phyloP scores from a whole-genome alignment of 2,113 vertebrate species.

The Desmodus rotundus region DNA sequence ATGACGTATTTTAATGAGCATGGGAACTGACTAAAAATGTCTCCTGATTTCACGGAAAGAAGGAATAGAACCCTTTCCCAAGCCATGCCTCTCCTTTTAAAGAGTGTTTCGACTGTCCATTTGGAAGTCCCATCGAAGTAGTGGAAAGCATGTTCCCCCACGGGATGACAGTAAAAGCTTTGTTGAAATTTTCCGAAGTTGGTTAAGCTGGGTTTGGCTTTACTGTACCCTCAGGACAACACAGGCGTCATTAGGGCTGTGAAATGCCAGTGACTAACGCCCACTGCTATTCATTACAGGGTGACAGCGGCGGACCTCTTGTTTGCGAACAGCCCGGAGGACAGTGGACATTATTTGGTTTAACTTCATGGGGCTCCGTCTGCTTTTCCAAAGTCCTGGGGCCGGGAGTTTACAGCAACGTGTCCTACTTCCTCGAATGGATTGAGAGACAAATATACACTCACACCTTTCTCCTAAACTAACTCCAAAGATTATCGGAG shows the following conservation, averaged over 20 bases:
- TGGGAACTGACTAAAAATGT: neutral
- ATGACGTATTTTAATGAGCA: neutral
- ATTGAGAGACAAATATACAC: constrained; percentile 93
- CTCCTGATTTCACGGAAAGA: neutral
- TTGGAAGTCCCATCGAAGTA: neutral
- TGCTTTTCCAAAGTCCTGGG: constrained; percentile 93
- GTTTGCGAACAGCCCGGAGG: constrained; percentile 86
- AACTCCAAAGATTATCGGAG: constrained; percentile 45
- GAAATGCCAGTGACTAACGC: neutral
- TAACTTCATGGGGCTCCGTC: constrained; percentile 94
- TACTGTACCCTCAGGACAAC: neutral
- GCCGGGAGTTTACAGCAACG: constrained; percentile 94
- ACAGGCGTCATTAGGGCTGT: neutral
- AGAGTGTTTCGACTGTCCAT: neutral
- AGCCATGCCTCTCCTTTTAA: neutral
- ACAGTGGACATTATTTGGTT: constrained; percentile 91
- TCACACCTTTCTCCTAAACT: constrained; percentile 87
- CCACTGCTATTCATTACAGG: constrained; percentile 75
- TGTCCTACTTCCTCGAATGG: constrained; percentile 92
- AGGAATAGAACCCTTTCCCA: neutral
- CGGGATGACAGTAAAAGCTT: neutral
- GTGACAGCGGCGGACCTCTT: constrained; percentile 93
- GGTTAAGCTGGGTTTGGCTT: neutral
- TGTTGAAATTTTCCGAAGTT: neutral
- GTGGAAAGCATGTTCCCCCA: neutral